Evolutionary conservation across 2,113 vertebrate genomes (phyloP).

Genomic region (Madoqua kirkii): DNA sequence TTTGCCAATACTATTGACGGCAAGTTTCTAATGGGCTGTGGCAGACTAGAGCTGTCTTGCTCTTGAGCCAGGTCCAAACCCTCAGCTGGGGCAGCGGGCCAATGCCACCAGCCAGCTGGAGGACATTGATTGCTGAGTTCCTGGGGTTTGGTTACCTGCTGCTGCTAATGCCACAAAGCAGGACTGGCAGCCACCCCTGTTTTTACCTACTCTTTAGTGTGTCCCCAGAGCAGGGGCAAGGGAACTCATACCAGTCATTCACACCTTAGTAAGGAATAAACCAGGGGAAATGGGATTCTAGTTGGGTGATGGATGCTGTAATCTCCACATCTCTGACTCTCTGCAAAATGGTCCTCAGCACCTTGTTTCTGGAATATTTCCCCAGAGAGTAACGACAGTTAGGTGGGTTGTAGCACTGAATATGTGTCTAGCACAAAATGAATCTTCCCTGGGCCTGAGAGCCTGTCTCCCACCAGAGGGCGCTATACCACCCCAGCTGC

Average conservation of each 20-base stretch:
- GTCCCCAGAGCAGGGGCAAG: neutral
- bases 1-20: neutral
- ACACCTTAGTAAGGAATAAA: neutral
- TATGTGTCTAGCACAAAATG: accelerated
- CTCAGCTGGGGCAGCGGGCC: neutral
- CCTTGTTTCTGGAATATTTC: neutral
- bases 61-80: neutral
- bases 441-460: neutral
- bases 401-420: neutral
- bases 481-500: neutral
- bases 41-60: neutral
- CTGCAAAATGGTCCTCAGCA: neutral
- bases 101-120: neutral
- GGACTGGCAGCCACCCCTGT: no score
- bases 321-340: neutral
- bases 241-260: neutral
- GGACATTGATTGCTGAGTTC: neutral
- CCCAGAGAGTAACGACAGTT: neutral
- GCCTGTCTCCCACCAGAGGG: neutral
- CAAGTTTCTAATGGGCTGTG: neutral
- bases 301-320: neutral
- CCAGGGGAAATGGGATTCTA: neutral
- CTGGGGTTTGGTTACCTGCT: neutral
- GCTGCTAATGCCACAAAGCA: neutral
- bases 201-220: neutral